These are phyloP conservation scores for Neria commutata DNA, from an alignment of 2,888 invertebrate genomes.

Conservation along the genomic window DNA sequence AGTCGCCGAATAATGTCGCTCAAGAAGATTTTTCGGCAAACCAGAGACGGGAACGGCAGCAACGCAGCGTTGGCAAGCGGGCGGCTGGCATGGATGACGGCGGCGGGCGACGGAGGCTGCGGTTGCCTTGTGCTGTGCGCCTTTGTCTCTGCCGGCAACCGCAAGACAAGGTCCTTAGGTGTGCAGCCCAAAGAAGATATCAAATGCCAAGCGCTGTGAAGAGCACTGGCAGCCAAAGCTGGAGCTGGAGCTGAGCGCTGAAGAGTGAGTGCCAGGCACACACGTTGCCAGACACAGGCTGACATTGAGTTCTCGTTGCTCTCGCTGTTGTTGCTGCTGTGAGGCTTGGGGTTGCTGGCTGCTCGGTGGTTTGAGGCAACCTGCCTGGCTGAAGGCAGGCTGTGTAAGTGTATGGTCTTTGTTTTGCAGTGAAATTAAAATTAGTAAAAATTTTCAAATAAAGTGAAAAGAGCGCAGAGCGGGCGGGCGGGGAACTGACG, in stretches of 20 bases:
- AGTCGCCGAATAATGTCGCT: no score
- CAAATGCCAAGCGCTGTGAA: conserved; percentile 31
- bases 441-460: conserved; percentile 50
- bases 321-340: no score
- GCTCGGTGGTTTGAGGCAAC: conserved; percentile 13
- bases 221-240: not conserved
- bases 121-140: conserved; percentile 50
- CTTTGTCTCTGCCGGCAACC: conserved; percentile 41
- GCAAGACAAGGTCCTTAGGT: conserved; percentile 34
- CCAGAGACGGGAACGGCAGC: conserved; percentile 13
- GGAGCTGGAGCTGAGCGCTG: conserved; percentile 1
- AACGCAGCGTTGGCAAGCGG: conserved; percentile 12
- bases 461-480: no score
- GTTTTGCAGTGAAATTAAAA: conserved; percentile 51
- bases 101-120: conserved; percentile 29
- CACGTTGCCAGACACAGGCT: conserved; percentile 13
- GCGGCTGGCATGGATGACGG: not conserved
- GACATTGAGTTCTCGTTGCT: conserved; percentile 15
- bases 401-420: conserved; percentile 27
- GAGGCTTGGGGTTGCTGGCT: no score
- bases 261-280: not conserved
- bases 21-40: conserved; percentile 7
- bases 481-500: no score
- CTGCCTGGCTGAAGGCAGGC: conserved; percentile 8
- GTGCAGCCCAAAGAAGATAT: conserved; percentile 32